Evolutionary conservation across 2,888 invertebrate genomes (phyloP).

Genomic region (Papilio protenor): DNA sequence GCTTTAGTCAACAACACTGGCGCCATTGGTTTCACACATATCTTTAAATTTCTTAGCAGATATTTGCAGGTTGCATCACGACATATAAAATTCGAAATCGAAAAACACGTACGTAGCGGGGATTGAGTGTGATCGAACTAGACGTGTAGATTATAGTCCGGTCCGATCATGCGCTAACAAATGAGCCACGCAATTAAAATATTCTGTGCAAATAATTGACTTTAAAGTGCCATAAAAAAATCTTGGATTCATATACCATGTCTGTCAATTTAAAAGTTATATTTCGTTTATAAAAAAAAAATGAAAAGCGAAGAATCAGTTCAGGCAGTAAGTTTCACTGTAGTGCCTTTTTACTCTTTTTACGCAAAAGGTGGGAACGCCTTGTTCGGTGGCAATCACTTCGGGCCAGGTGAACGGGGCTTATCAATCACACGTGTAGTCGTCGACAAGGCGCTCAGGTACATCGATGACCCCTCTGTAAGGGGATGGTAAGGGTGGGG

Average conservation of each 20-base stretch:
- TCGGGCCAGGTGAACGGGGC: conserved; percentile 21
- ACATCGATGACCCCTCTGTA: conserved; percentile 43
- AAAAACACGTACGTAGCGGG: too few species aligned
- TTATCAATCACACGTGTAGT: conserved; percentile 75
- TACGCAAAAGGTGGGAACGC: conserved; percentile 46
- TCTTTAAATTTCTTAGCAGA: too few species aligned
- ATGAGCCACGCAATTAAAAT: too few species aligned
- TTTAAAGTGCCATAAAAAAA: background rate
- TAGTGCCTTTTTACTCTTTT: background rate
- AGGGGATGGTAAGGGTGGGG: background rate
- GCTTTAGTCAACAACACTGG: too few species aligned
- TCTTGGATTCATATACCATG: background rate
- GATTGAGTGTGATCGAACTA: too few species aligned
- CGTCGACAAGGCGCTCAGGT: conserved; percentile 74
- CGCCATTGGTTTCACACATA: too few species aligned
- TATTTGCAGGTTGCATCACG: too few species aligned
- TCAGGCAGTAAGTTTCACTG: background rate
- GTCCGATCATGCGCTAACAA: too few species aligned
- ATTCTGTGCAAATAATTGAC: background rate
- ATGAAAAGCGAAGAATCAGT: background rate
- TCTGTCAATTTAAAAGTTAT: too few species aligned
- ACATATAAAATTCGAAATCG: too few species aligned
- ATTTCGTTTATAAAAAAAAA: too few species aligned
- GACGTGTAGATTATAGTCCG: too few species aligned
- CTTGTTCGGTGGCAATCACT: conserved; percentile 12